A percentile compares a stretch with the other conserved stretches of the same genome.
phyloP scores from a whole-genome alignment of 2,888 invertebrate species.

The Zelleria hepariella region DNA sequence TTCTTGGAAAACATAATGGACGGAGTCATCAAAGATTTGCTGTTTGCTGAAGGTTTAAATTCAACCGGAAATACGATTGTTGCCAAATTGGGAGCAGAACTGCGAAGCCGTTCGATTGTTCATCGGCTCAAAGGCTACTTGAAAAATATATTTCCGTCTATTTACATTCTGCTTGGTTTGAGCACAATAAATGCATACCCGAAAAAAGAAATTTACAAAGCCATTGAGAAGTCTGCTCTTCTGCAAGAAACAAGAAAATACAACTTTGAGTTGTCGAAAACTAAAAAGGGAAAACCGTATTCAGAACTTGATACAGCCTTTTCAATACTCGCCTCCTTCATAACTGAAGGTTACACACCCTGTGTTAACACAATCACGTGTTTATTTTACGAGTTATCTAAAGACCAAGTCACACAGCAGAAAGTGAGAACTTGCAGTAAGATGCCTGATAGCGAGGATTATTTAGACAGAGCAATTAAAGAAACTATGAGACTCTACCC shows the following conservation, averaged over 20 bases:
- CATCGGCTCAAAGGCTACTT: slow-evolving; percentile 51
- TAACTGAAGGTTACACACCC: slow-evolving; percentile 56
- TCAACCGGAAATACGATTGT: slow-evolving; percentile 31
- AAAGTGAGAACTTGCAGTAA: slow-evolving; percentile 37
- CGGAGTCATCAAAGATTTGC: slow-evolving; percentile 53
- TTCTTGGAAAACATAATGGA: slow-evolving; percentile 63
- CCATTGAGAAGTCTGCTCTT: slow-evolving; percentile 35
- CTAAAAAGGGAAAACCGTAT: slow-evolving; percentile 25
- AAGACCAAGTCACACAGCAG: slow-evolving; percentile 37
- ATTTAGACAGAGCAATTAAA: slow-evolving; percentile 45
- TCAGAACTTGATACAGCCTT: slow-evolving; percentile 39
- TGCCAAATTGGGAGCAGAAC: slow-evolving; percentile 32
- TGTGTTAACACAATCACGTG: slow-evolving; percentile 44
- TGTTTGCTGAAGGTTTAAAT: slow-evolving; percentile 34
- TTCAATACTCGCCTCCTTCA: slow-evolving; percentile 40
- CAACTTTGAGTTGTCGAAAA: slow-evolving; percentile 31
- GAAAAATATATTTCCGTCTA: slow-evolving; percentile 54
- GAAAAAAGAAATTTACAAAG: slow-evolving; percentile 28
- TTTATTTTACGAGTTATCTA: slow-evolving; percentile 46
- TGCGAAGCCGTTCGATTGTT: slow-evolving; percentile 35
- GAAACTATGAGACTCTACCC: slow-evolving; percentile 57
- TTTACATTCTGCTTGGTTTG: slow-evolving; percentile 44
- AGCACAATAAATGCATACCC: slow-evolving; percentile 33
- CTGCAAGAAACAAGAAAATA: slow-evolving; percentile 34
- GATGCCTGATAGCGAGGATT: slow-evolving; percentile 23